Evolutionary conservation across 2,888 invertebrate genomes (phyloP), one percentile per base, ranked within the genome.

Genomic region (Rapana venosa): DNA sequence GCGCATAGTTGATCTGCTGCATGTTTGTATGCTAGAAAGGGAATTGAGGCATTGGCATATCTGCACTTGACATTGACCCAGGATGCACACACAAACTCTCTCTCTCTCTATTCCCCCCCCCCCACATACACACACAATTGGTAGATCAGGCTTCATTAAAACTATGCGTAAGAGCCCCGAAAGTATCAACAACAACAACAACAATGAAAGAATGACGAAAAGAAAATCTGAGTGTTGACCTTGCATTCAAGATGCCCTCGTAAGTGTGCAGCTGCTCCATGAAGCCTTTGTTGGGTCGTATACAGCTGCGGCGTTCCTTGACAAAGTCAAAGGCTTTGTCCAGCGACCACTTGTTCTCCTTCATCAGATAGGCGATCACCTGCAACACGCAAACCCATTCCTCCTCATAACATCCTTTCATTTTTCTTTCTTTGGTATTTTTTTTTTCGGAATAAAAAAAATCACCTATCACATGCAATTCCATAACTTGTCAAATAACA

Each of bases 251-350:
- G 95, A 99, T 99, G 91, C 98, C 99, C 96, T 98, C 98, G 96
- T 99, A 99, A 22, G 98, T 99, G 96, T 98, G 98, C 93, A 99
- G 97, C 96, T 99, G 99, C 94, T 97, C 97, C 94, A 99, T 97
- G 97, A 99, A 99, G 95, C 98, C 99, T 88, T 97, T 97, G 96
- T 99, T 99, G 20, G 99, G 99, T 96, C 99, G 98, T 93, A 99
- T 98, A 96, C 99, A 99, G 95, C 97, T 98, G 56, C 99, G 97
- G 95, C 98, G 98, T 91, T 98, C 97, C 96, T 98, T 98, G 0
- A 99, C 99, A 96, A 98, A 98, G 92, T 98, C 97, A 94, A 98
- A 97, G 1, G 99, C 98, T 94, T 98, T 97, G 91, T 98, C 97
- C 94, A 99, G 98, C 94, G 98, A 98, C 98, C 98, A 98, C 95